A percentile compares a stretch with the other conserved stretches of the same genome.
phyloP scores from a whole-genome alignment of 1,140 invertebrate genomes.

The Bombus breviceps region DNA sequence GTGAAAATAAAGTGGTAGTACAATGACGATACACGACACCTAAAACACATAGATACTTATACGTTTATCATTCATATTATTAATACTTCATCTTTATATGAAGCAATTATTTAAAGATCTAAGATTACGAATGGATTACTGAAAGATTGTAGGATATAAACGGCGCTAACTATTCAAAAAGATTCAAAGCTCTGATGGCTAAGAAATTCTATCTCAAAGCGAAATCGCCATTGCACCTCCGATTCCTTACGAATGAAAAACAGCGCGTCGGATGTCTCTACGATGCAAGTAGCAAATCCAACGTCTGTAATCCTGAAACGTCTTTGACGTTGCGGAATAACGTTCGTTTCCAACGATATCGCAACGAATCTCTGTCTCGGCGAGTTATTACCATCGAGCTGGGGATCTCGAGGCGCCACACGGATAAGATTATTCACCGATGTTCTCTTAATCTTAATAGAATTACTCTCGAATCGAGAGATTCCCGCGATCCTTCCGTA shows the following conservation, averaged over 20 bases:
- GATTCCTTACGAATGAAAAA: background rate
- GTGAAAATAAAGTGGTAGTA: too few species aligned
- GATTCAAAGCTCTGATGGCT: background rate
- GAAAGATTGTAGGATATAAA: background rate
- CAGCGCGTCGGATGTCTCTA: background rate
- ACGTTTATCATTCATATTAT: too few species aligned
- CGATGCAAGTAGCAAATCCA: background rate
- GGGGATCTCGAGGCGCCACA: constrained; percentile 31
- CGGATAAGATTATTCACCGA: constrained; percentile 40
- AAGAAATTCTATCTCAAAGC: background rate
- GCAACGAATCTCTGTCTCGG: constrained; percentile 50
- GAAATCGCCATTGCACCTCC: background rate
- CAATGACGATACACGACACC: too few species aligned
- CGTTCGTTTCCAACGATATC: constrained; percentile 33
- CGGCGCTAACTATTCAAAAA: background rate
- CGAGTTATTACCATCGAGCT: constrained; percentile 46
- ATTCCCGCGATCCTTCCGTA: constrained; percentile 27
- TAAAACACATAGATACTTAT: too few species aligned
- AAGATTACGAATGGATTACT: background rate
- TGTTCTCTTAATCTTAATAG: constrained; percentile 53
- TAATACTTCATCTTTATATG: too few species aligned
- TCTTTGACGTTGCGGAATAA: constrained; percentile 30
- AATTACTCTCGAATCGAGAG: constrained; percentile 57
- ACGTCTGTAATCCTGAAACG: background rate
- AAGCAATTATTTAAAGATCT: background rate